Evolutionary conservation across 2,888 invertebrate genomes (phyloP), one percentile per base, ranked within the genome.

Genomic region (Pasiphila rectangulata): DNA sequence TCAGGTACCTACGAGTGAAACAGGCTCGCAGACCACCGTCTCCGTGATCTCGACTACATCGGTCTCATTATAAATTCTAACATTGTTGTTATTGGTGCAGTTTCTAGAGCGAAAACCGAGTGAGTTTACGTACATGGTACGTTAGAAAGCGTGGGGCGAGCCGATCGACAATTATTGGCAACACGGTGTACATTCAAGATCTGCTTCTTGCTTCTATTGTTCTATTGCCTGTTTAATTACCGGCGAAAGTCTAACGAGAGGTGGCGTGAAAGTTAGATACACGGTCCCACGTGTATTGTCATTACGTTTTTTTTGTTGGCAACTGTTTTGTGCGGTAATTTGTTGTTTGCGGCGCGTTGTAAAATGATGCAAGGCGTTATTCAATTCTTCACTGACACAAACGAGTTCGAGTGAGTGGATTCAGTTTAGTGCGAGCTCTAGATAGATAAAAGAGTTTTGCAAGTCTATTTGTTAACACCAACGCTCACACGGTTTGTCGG

Each of bases 221-320:
- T 86, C 79, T 72, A 79, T 72, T 68, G 76, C 71, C 69, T 64
- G 72, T 79, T 81, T 86, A 87, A 87, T 86, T 86, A 86, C 76
- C 60, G 79, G 86, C 80, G 87, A 87, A 87, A 87, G 87, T 86
- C 75, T 79, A 79, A 79, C 79, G 79, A 81, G 83, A 79, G n/a
- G 79, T 74, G 72, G 63, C 76, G 83, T 71, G 83, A 85, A 84
- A 84, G 81, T 82, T 57, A 65, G 59, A 67, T 70, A 70, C 68
- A 69, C 67, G 67, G 60, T 74, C 72, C 72, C 78, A 74, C 72
- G 75, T 69, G 72, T 67, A 72, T 71, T 71, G 69, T 70, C 57
- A 60, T 67, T 67, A 61, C 47, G 48, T 56, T 69, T 74, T 69
- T 74, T 75, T 76, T 73, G 64, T 57, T 57, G 46, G 59, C 69